Conservation (phyloP, 2,888 invertebrate genomes). For the Stenoptilia bipunctidactyla region DNA sequence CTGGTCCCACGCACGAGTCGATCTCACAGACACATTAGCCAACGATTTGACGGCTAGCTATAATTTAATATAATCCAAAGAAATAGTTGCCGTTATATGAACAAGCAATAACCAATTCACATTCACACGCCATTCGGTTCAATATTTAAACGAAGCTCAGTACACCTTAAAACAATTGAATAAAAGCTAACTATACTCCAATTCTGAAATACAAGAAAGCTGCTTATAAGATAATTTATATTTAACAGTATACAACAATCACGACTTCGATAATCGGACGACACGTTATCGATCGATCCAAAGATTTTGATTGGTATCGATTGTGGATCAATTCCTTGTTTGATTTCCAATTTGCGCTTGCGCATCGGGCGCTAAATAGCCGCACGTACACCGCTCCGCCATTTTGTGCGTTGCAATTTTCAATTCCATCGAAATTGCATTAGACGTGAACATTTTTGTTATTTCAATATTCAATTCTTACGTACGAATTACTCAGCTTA, state of each 20-base stretch:
- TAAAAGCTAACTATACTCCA: neutral
- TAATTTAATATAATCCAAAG: conserved; percentile 72
- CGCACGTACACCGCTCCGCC: conserved; percentile 45
- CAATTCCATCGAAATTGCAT: conserved; percentile 34
- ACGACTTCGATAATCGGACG: conserved; percentile 64
- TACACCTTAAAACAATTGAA: conserved; percentile 11
- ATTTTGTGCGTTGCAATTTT: conserved; percentile 47
- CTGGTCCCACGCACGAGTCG: too few relatives aligned
- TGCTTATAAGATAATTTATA: conserved; percentile 20
- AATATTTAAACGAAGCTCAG: conserved; percentile 16
- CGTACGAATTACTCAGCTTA: too few relatives aligned
- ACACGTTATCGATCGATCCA: conserved; percentile 65
- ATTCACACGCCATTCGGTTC: conserved; percentile 13
- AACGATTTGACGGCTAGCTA: conserved; percentile 68
- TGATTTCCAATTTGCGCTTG: conserved; percentile 70
- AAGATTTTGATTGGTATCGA: conserved; percentile 63
- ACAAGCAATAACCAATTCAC: conserved; percentile 21
- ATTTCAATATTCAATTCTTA: too few relatives aligned
- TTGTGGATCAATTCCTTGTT: conserved; percentile 64
- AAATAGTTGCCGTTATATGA: conserved; percentile 50
- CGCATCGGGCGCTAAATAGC: conserved; percentile 65
- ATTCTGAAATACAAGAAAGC: neutral
- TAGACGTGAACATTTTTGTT: neutral
- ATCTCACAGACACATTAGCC: conserved; percentile 48
- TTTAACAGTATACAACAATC: conserved; percentile 38